A percentile compares a stretch with the other conserved stretches of the same genome.
Evolutionary conservation across 2,797 vertebrate species (phyloP).

Genomic region (Valencia hispanica): DNA sequence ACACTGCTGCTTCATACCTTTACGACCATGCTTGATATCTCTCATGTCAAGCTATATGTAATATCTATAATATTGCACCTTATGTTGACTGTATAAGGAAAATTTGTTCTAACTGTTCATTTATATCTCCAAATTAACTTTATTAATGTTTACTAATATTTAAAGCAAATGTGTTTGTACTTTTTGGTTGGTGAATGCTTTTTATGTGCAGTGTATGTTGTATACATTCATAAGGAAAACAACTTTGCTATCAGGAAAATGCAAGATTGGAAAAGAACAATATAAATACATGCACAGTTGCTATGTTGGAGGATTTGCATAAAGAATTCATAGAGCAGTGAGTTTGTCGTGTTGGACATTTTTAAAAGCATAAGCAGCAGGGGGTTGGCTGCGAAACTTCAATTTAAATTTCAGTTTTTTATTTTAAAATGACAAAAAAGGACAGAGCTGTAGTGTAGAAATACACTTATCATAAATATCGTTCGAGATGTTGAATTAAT

Average conservation of each 20-base stretch:
- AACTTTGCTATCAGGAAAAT: neutral
- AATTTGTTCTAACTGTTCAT: neutral
- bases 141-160: neutral
- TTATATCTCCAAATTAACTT: neutral
- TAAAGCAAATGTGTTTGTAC: neutral
- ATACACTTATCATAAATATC: conserved; percentile 26
- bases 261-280: neutral
- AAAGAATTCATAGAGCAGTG: neutral
- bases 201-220: neutral
- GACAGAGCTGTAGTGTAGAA: conserved; percentile 5
- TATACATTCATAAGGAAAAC: neutral
- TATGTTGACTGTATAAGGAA: neutral
- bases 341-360: neutral
- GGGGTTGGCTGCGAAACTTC: neutral
- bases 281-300: neutral
- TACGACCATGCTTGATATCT: neutral
- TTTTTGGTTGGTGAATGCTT: neutral
- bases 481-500: conserved; percentile 27
- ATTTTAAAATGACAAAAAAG: neutral
- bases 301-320: neutral
- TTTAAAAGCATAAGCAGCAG: conserved; percentile 1
- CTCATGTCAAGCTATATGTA: neutral
- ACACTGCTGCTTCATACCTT: neutral
- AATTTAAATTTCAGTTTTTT: neutral
- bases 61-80: neutral